Conservation (phyloP, 2,888 invertebrate species). For the Graphium colonna region DNA sequence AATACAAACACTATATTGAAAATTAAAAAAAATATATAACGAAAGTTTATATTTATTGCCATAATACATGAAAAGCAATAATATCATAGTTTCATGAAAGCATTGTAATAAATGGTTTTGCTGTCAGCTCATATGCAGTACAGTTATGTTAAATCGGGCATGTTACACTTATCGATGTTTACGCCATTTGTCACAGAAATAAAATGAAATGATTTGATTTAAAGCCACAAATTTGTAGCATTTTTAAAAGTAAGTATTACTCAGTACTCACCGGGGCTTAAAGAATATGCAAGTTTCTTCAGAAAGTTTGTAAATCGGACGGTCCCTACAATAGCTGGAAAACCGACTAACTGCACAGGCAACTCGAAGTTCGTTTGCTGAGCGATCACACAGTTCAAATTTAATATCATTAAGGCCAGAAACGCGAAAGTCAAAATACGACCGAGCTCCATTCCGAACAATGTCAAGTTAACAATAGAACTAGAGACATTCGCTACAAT, state of each 20-base stretch:
- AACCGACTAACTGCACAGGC: conserved; percentile 91
- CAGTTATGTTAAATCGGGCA: conserved; percentile 6
- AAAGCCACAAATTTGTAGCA: too few relatives aligned
- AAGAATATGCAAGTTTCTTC: conserved; percentile 89
- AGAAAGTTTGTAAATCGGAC: conserved; percentile 90
- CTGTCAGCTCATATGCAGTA: conserved; percentile 19
- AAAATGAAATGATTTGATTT: too few relatives aligned
- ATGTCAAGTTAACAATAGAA: conserved; percentile 15
- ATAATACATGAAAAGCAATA: too few relatives aligned
- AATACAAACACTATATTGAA: too few relatives aligned
- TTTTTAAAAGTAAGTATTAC: background rate
- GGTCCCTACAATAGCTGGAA: conserved; percentile 89
- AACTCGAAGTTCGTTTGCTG: conserved; percentile 82
- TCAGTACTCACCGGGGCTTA: conserved; percentile 85
- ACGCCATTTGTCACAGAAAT: too few relatives aligned
- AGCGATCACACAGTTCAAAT: conserved; percentile 23
- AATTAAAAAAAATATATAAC: too few relatives aligned
- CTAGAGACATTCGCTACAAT: conserved; percentile 11
- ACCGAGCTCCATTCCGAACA: conserved; percentile 26
- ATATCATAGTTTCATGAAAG: too few relatives aligned
- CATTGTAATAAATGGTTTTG: conserved; percentile 32
- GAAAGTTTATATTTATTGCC: too few relatives aligned
- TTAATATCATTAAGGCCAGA: conserved; percentile 24
- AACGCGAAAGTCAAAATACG: conserved; percentile 17
- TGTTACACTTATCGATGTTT: background rate